Conservation (phyloP, 2,888 invertebrate species). For the Lacanobia wlatinum region DNA sequence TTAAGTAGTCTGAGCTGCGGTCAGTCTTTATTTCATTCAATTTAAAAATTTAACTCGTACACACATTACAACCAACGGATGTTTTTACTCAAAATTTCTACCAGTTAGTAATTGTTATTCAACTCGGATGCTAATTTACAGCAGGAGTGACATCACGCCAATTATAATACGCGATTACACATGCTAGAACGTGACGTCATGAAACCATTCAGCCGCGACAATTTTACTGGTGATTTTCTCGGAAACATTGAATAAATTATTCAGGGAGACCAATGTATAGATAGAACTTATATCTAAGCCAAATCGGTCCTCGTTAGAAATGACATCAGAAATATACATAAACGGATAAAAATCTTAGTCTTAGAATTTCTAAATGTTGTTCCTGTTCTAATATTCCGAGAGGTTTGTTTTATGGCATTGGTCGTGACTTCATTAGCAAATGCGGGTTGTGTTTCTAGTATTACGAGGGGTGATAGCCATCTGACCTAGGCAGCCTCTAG, state of each 20-base stretch:
- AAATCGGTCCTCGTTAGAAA: slow-evolving; percentile 17
- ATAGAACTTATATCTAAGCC: slow-evolving; percentile 13
- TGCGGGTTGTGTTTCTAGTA: slow-evolving; percentile 24
- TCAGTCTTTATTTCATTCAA: slow-evolving; percentile 34
- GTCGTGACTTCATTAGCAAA: slow-evolving; percentile 56
- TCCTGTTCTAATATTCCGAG: slow-evolving; percentile 33
- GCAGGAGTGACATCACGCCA: slow-evolving; percentile 70
- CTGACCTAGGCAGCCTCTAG: slow-evolving; percentile 32
- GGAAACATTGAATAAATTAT: slow-evolving; percentile 43
- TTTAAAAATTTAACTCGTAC: slow-evolving; percentile 30
- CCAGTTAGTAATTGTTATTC: slow-evolving; percentile 64
- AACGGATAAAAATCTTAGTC: slow-evolving; percentile 19
- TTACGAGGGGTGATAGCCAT: slow-evolving; percentile 33
- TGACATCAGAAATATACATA: slow-evolving; percentile 48
- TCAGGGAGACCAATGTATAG: slow-evolving; percentile 4
- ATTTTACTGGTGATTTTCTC: slow-evolving; percentile 44
- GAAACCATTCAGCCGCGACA: slow-evolving; percentile 25
- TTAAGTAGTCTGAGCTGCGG: slow-evolving; percentile 4
- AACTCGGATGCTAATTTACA: slow-evolving; percentile 64
- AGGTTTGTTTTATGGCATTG: slow-evolving; percentile 33
- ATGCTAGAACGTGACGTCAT: slow-evolving; percentile 50
- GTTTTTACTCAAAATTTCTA: slow-evolving; percentile 40
- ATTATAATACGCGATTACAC: slow-evolving; percentile 66
- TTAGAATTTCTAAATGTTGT: slow-evolving; percentile 15
- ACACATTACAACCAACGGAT: slow-evolving; percentile 17